Conservation (phyloP, 2,797 vertebrate species). For the Xiphorhynchus erythropygius region DNA sequence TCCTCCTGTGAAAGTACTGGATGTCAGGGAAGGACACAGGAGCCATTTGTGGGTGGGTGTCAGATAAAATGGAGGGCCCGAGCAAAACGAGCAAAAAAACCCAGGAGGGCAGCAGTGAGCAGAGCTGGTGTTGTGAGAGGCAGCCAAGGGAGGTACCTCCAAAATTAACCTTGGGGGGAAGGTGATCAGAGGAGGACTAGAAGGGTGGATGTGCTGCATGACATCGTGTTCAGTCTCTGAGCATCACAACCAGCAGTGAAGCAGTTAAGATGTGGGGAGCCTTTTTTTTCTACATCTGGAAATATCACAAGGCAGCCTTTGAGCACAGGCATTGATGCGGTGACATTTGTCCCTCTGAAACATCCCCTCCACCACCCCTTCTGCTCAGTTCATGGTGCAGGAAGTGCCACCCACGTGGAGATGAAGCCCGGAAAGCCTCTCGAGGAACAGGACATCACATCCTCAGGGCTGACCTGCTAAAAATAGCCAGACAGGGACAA, state of each 20-base stretch:
- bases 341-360: not conserved
- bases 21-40: not conserved
- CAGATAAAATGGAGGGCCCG: rapidly evolving
- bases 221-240: too few relatives aligned
- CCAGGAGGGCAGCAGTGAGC: not conserved
- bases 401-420: not conserved
- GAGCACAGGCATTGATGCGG: not conserved
- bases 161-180: rapidly evolving
- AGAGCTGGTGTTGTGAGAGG: not conserved
- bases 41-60: not conserved
- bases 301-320: not conserved
- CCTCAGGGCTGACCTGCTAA: not conserved
- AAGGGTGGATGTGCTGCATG: not conserved
- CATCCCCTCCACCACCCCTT: not conserved
- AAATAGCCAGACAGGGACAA: not conserved
- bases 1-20: not conserved
- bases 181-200: not conserved
- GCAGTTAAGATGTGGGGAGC: not conserved
- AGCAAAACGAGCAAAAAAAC: not conserved
- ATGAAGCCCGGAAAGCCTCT: not conserved
- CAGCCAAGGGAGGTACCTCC: not conserved
- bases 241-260: not conserved
- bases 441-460: not conserved
- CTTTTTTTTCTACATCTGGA: not conserved
- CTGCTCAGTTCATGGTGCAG: not conserved